Percentiles rank a stretch among this genome's conserved stretches.
phyloP scores from a whole-genome alignment of 2,888 invertebrate species.

The Liodrosophila aerea region DNA sequence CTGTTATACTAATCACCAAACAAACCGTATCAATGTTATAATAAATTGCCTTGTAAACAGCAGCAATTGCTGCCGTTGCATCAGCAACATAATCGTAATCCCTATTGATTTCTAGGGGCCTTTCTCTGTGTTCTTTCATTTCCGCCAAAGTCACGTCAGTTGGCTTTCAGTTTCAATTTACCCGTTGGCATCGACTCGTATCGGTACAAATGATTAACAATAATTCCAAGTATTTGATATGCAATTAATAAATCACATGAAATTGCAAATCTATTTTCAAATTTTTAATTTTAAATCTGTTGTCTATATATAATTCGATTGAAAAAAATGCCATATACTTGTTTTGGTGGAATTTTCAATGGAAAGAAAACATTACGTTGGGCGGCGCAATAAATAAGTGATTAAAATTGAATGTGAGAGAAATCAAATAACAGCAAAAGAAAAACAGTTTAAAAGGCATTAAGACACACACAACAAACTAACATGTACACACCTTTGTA shows the following conservation, averaged over 20 bases:
- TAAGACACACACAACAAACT: conserved; percentile 20
- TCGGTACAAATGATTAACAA: not conserved
- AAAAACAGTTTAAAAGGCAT: conserved; percentile 9
- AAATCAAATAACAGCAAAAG: not conserved
- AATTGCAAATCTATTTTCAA: conserved; percentile 5
- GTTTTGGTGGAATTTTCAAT: conserved; percentile 24
- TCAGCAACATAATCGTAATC: conserved; percentile 26
- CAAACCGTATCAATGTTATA: conserved; percentile 39
- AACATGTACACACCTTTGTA: conserved; percentile 31
- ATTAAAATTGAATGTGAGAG: conserved; percentile 50
- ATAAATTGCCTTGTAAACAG: conserved; percentile 52
- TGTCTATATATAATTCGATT: conserved; percentile 25
- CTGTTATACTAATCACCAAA: conserved; percentile 14
- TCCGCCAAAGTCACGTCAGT: not conserved
- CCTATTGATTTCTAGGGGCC: conserved; percentile 23
- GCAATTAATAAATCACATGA: not conserved
- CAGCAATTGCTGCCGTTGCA: conserved; percentile 17
- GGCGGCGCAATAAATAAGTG: conserved; percentile 44
- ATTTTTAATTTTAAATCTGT: conserved; percentile 21
- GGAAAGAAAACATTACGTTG: conserved; percentile 25
- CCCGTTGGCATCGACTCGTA: conserved; percentile 1
- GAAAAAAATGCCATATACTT: conserved; percentile 17
- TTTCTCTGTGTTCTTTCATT: not conserved
- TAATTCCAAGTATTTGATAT: conserved; percentile 11
- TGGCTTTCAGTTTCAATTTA: not conserved